These are phyloP conservation scores for Eristalis pertinax DNA, from an alignment of 2,888 invertebrate species.

Conservation along the genomic window DNA sequence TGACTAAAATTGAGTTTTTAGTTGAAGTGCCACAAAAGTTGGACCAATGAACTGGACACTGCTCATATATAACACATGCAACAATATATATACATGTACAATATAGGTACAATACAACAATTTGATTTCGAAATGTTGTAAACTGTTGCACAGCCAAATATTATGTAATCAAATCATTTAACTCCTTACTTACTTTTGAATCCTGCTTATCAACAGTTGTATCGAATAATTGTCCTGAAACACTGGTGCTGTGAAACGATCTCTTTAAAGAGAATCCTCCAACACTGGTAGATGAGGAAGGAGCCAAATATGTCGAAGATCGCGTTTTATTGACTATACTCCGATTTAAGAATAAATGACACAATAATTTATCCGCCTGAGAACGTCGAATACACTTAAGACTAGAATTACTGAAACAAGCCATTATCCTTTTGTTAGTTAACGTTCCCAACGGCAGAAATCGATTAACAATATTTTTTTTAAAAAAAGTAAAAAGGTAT, in stretches of 20 bases:
- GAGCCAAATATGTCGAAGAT: conserved; percentile 13
- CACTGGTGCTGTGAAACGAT: conserved; percentile 29
- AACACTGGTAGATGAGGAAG: conserved; percentile 1
- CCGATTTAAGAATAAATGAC: conserved; percentile 76
- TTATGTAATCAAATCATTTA: conserved; percentile 45
- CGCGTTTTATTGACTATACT: conserved; percentile 65
- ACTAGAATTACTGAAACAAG: conserved; percentile 80
- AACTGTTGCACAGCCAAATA: not conserved
- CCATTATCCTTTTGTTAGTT: conserved; percentile 74
- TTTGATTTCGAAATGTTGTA: not conserved
- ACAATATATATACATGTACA: not conserved
- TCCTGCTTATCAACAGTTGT: not conserved
- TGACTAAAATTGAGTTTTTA: not conserved
- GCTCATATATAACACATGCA: not conserved
- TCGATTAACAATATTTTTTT: not conserved
- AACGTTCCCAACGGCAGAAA: not conserved
- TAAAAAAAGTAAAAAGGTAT: not conserved
- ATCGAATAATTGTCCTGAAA: conserved; percentile 19
- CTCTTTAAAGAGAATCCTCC: conserved; percentile 41
- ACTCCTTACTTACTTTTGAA: conserved; percentile 54
- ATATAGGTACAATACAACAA: not conserved
- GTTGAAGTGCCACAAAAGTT: too few relatives aligned
- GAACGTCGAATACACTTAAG: conserved; percentile 76
- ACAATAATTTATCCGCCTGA: conserved; percentile 77
- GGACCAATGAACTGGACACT: not conserved